Evolutionary conservation across 2,888 invertebrate genomes (phyloP).

Genomic region (Leptinotarsa rubiginosa): DNA sequence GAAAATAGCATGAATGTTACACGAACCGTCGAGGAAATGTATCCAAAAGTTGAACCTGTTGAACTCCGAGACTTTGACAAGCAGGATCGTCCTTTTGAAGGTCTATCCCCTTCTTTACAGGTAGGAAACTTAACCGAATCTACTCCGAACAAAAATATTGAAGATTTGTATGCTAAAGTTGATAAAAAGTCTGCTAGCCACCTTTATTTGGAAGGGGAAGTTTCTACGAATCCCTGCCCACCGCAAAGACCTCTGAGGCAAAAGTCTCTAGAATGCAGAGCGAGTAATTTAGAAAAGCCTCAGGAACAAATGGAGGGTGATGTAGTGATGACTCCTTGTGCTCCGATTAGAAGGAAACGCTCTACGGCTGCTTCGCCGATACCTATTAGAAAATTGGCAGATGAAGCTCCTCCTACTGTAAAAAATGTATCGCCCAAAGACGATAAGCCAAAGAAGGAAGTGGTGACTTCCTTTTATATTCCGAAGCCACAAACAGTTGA

Average conservation of each 20-base stretch:
- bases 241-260: slow-evolving; percentile 55
- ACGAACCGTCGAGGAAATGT: neutral
- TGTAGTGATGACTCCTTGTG: slow-evolving; percentile 42
- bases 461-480: slow-evolving; percentile 49
- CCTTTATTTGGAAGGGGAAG: neutral
- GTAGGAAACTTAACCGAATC: neutral
- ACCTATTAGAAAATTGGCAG: slow-evolving; percentile 24
- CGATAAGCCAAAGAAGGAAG: slow-evolving; percentile 51
- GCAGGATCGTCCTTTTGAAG: neutral
- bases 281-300: slow-evolving; percentile 5
- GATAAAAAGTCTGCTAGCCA: slow-evolving; percentile 33
- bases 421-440: slow-evolving; percentile 25
- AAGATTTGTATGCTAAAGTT: slow-evolving; percentile 52
- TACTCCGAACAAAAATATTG: neutral
- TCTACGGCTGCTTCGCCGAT: slow-evolving; percentile 53
- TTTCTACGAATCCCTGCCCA: slow-evolving; percentile 13
- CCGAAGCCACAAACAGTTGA: slow-evolving; percentile 49
- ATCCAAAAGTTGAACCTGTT: neutral
- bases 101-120: neutral
- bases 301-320: neutral
- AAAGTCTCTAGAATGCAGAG: slow-evolving; percentile 59
- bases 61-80: neutral
- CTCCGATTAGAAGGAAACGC: slow-evolving; percentile 51
- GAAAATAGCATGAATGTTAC: neutral
- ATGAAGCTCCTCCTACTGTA: slow-evolving; percentile 42